Evolutionary conservation across 2,888 invertebrate species (phyloP).

Genomic region (Ennomos erosarius): DNA sequence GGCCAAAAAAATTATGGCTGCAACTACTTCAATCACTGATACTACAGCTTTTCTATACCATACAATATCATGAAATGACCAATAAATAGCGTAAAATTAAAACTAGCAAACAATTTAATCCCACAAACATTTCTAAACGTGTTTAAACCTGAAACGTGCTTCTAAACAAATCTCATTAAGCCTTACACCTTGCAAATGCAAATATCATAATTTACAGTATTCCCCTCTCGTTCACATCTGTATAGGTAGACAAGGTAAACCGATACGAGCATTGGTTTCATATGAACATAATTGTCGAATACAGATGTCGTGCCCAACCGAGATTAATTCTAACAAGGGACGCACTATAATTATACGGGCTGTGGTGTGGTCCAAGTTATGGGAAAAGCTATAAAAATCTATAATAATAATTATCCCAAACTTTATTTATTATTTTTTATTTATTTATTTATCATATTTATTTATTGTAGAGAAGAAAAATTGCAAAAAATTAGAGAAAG

Average conservation of each 20-base stretch:
- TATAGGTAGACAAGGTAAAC: conserved; percentile 38
- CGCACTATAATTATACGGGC: conserved; percentile 73
- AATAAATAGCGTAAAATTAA: background rate
- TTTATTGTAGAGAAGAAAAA: too few relatives aligned
- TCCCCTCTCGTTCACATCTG: conserved; percentile 36
- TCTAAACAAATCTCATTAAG: conserved; percentile 47
- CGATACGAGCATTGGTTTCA: conserved; percentile 54
- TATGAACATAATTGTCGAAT: conserved; percentile 81
- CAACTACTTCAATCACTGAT: too few relatives aligned
- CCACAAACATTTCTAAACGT: conserved; percentile 5
- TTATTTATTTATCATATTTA: too few relatives aligned
- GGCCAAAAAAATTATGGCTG: too few relatives aligned
- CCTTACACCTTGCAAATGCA: conserved; percentile 42
- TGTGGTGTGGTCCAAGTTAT: conserved; percentile 45
- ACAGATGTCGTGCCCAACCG: conserved; percentile 77
- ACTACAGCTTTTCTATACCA: too few relatives aligned
- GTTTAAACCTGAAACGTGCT: conserved; percentile 36
- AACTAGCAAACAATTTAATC: conserved; percentile 2
- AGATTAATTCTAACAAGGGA: conserved; percentile 83
- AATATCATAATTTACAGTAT: conserved; percentile 25
- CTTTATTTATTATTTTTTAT: too few relatives aligned
- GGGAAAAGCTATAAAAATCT: conserved; percentile 6
- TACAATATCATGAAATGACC: too few relatives aligned
- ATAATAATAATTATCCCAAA: too few relatives aligned
- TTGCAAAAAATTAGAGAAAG: too few relatives aligned